Evolutionary conservation across 2,113 vertebrate genomes (phyloP).

Genomic region (Caretta caretta): DNA sequence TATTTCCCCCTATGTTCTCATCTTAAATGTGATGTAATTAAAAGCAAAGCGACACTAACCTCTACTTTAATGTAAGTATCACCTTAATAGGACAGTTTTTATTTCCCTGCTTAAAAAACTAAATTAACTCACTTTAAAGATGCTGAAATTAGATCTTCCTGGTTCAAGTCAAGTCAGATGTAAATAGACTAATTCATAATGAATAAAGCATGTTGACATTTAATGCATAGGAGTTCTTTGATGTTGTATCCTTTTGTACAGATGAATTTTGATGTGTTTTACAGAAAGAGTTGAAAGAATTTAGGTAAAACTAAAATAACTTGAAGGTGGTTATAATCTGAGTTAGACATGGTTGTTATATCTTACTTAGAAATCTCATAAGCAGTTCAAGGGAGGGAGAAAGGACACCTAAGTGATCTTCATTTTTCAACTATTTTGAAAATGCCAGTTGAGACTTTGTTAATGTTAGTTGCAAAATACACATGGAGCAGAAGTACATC

Average conservation of each 20-base stretch:
- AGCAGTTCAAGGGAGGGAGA: neutral
- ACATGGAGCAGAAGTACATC: neutral
- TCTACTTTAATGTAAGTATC: neutral
- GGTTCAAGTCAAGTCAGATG: constrained; percentile 63
- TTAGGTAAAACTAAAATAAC: constrained; percentile 57
- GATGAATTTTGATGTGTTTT: constrained; percentile 69
- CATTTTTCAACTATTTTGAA: constrained; percentile 18
- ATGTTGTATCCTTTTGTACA: constrained; percentile 65
- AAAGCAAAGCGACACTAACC: constrained; percentile 14
- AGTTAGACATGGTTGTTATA: constrained; percentile 58
- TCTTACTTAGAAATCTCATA: constrained; percentile 70
- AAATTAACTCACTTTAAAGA: constrained; percentile 52
- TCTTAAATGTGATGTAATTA: neutral
- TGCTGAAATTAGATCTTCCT: constrained; percentile 48
- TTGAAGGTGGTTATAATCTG: constrained; percentile 37
- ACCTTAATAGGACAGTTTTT: constrained; percentile 40
- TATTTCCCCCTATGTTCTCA: neutral
- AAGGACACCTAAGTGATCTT: neutral
- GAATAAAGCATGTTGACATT: constrained; percentile 65
- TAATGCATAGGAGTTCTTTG: constrained; percentile 66
- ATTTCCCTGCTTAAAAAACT: constrained; percentile 8
- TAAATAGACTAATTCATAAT: constrained; percentile 72
- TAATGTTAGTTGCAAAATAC: neutral
- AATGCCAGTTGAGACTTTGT: neutral
- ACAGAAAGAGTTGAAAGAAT: constrained; percentile 61